Base-by-base conservation (phyloP, 2,888 invertebrate genomes). In the Drosophila flavopinicola region DNA sequence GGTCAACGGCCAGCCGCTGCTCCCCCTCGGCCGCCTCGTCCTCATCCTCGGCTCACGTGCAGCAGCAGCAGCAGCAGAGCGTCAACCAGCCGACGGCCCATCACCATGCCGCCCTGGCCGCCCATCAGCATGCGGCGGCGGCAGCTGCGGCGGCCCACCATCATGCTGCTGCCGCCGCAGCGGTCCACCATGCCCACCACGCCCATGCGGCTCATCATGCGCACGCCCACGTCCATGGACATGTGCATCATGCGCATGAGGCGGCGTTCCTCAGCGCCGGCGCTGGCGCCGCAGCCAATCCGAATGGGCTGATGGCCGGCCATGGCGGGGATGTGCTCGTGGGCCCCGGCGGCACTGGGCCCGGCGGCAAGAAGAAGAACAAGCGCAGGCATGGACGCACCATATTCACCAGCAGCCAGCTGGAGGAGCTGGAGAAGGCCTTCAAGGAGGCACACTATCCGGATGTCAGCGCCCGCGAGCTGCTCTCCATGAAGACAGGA, bases 361-460 rank as follows among this genome's bases (percentile, higher is more conserved):
- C 87, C 11, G 87, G 88, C 1, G 85, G 88, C 63, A 97, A 97
- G 93, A 97, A 97, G 92, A 97, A 97, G 93, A 97, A 97, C 92
- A 97, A 97, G 92, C 94, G 97, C 88, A 94, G 97, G 89, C 97
- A 98, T 93, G 95, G 94, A 93, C 96, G 98, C 93, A 99, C 99
- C 85, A 99, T 99, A 92, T 99, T 99, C 94, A 99, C 99, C 79
- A 98, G 98, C 91, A 98, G 98, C 93, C 99, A 99, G 93, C 94
- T 99, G 93, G 99, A 99, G 92, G 99, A 99, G 92, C 93, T 99
- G 92, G 99, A 99, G 93, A 98, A 98, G 92, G 98, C 99, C 24
- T 99, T 99, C 94, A 98, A 98, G 92, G 99, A 99, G 91, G 99
- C 99, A 39, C 99, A 99, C 93, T 99, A 99, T 92, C 99, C 99